phyloP scores from a whole-genome alignment of 2,113 vertebrate species.

The Hypomesus transpacificus region DNA sequence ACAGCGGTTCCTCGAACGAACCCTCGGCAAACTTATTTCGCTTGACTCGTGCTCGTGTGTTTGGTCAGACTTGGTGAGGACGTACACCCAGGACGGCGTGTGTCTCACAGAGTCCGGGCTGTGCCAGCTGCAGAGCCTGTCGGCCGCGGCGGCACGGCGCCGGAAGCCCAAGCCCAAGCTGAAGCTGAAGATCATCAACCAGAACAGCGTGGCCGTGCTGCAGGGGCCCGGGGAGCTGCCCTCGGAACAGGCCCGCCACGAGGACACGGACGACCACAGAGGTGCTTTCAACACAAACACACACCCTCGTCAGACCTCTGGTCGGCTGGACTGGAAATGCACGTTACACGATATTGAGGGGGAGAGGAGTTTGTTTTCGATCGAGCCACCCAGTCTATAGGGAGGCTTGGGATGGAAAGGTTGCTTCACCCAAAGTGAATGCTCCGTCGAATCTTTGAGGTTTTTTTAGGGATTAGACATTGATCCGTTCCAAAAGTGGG shows the following conservation, averaged over 20 bases:
- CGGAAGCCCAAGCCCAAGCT: conserved; percentile 94
- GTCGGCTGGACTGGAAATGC: no score
- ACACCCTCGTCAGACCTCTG: neutral
- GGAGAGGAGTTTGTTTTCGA: neutral
- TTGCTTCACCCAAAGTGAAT: no score
- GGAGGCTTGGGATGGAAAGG: neutral
- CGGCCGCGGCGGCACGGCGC: conserved; percentile 84
- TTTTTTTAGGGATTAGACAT: neutral
- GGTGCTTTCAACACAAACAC: conserved; percentile 67
- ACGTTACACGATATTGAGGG: no score
- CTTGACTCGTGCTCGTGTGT: neutral
- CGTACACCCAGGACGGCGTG: conserved; percentile 96
- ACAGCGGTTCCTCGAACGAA: neutral
- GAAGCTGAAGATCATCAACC: conserved; percentile 97
- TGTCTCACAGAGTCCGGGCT: conserved; percentile 95
- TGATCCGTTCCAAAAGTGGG: neutral
- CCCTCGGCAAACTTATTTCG: neutral
- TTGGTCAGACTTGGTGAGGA: conserved; percentile 84
- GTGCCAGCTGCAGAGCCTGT: conserved; percentile 94
- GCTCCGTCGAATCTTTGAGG: no score
- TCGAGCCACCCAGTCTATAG: neutral
- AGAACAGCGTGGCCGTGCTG: conserved; percentile 97
- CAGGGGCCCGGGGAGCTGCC: conserved; percentile 87
- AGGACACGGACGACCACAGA: conserved; percentile 89
- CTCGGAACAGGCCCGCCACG: conserved; percentile 87